Evolutionary conservation across 2,888 invertebrate species (phyloP), one percentile per base, ranked within the genome.

Genomic region (Glaucopsyche alexis): DNA sequence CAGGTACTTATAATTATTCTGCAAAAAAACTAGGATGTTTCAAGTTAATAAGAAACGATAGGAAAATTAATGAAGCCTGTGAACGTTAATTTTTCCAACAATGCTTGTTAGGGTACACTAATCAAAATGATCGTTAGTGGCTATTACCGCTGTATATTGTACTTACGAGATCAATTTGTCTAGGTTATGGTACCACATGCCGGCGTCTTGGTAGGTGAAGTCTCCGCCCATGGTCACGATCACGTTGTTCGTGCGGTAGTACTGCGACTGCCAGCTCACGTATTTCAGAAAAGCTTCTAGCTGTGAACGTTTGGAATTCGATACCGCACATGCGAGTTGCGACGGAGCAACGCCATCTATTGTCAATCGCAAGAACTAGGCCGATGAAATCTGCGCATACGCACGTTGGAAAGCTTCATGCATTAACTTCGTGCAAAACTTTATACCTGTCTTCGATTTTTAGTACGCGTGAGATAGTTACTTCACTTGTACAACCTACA

Each of bases 201-300:
- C 91, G 0, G 98, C 98, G 80, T 96, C 95, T 82, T 96, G 96
- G 84, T 97, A 98, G 9, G 96, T 96, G 83, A 98, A 98, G 88
- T 98, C 98, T 45, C 96, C 96, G 0, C 98, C 98, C 98, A 98
- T 98, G 0, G 98, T 97, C 74, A 98, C 85, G 73, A 97, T 94
- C 0, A 97, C 92, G 83, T 98, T 96, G 80, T 96, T 95, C 1
- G 96, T 95, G 49, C 93, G 88, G 84, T 95, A 97, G 71, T 85
- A 83, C 14, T 83, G 81, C 0, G 95, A 89, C 93, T 96, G 95
- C 0, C 81, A 82, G 49, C 83, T 82, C n/a, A 94, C 93, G 81
- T 94, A 95, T 9, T 88, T 82, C 77, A 95, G 80, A 83, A 96
- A 96, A 0, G 84, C 82, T 49, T 80, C 78, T 14, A 88, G 81